Percentiles rank a stretch among this genome's conserved stretches.
Evolutionary conservation across 2,113 vertebrate species (phyloP).

Genomic region (Atlantisia rogersi): DNA sequence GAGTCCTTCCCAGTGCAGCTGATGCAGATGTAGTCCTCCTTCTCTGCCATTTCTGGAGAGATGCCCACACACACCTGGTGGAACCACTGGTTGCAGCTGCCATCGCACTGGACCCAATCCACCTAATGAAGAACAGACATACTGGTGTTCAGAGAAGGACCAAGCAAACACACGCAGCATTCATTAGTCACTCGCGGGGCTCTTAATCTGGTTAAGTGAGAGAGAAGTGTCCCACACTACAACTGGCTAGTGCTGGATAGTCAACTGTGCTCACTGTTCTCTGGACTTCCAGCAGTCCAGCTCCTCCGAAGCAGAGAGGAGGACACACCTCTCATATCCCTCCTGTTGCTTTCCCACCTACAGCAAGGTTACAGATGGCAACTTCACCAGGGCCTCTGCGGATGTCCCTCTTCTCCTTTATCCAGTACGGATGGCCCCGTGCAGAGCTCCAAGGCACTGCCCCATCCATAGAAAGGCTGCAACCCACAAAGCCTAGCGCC

Average conservation of each 20-base stretch:
- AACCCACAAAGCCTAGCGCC: neutral
- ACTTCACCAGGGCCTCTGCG: rapidly evolving
- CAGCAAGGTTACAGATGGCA: neutral
- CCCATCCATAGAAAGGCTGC: no score
- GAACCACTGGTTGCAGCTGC: slow-evolving; percentile 99
- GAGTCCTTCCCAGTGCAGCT: slow-evolving; percentile 84
- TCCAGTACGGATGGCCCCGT: rapidly evolving
- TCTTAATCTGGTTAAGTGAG: neutral
- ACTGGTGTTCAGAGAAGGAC: slow-evolving; percentile 40
- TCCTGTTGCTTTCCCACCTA: neutral
- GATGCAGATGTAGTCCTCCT: slow-evolving; percentile 95
- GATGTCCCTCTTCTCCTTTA: neutral
- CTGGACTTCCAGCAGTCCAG: neutral
- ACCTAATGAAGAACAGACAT: slow-evolving; percentile 81
- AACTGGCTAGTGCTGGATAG: neutral
- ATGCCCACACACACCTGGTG: slow-evolving; percentile 96
- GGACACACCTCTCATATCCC: neutral
- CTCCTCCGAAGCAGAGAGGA: neutral
- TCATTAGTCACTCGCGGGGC: rapidly evolving
- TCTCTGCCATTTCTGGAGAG: slow-evolving; percentile 91
- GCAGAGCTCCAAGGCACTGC: neutral
- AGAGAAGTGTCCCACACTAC: neutral
- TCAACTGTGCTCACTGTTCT: neutral
- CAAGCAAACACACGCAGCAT: no score
- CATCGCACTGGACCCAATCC: slow-evolving; percentile 97